A percentile compares a stretch with the other conserved stretches of the same genome.
phyloP scores from a whole-genome alignment of 2,888 invertebrate genomes.

The Taenaris catops region DNA sequence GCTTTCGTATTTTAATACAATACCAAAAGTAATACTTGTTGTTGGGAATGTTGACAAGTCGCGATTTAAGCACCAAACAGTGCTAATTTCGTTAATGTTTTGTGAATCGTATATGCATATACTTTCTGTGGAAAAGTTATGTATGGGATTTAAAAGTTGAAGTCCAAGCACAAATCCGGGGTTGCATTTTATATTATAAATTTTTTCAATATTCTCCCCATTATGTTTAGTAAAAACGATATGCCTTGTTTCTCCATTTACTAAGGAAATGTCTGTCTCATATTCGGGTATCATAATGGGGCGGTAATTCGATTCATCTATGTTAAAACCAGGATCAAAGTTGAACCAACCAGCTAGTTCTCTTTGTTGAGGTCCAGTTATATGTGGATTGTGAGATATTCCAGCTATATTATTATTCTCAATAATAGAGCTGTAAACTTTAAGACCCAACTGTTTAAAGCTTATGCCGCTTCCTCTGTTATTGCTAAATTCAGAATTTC shows the following conservation, averaged over 20 bases:
- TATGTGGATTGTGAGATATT: conserved; percentile 94
- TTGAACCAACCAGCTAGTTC: conserved; percentile 96
- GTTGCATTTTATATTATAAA: conserved; percentile 83
- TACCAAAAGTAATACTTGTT: conserved; percentile 90
- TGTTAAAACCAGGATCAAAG: conserved; percentile 82
- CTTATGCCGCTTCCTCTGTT: conserved; percentile 95
- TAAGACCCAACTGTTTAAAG: conserved; percentile 92
- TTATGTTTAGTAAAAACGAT: conserved; percentile 85
- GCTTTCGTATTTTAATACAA: conserved; percentile 89
- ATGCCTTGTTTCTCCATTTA: conserved; percentile 88
- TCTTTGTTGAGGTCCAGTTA: conserved; percentile 90
- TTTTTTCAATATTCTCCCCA: conserved; percentile 77
- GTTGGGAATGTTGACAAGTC: conserved; percentile 95
- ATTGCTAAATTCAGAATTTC: conserved; percentile 90
- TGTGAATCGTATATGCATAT: conserved; percentile 89
- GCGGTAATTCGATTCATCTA: conserved; percentile 85
- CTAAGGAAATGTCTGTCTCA: conserved; percentile 81
- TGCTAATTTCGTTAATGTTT: conserved; percentile 81
- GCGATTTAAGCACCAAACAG: conserved; percentile 88
- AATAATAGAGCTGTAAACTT: conserved; percentile 87
- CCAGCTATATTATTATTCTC: conserved; percentile 93
- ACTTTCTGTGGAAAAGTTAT: conserved; percentile 91
- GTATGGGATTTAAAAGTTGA: conserved; percentile 94
- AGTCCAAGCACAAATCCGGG: conserved; percentile 93
- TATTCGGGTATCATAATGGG: conserved; percentile 86